Percentiles rank a stretch among this genome's conserved stretches.
Conservation (phyloP, 2,113 vertebrate genomes). For the Hucho hucho region DNA sequence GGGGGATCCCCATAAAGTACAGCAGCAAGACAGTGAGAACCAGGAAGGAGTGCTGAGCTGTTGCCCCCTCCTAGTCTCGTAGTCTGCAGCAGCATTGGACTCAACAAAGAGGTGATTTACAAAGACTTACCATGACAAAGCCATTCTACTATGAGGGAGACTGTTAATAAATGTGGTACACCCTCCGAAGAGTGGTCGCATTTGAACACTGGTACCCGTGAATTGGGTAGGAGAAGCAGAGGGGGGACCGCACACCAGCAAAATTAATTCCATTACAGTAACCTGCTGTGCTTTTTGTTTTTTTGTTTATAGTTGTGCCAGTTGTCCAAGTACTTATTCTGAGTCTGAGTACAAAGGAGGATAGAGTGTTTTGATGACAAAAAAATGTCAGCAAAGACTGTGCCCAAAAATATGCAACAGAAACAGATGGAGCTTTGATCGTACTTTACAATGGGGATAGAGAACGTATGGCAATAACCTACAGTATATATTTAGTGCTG, state of each 20-base stretch:
- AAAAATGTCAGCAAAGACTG: conserved; percentile 48
- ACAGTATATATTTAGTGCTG: conserved; percentile 56
- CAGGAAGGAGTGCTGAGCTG: conserved; percentile 80
- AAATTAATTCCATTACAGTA: conserved; percentile 54
- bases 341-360: conserved; percentile 53
- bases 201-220: conserved; percentile 8
- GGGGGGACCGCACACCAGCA: conserved; percentile 69
- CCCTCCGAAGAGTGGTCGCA: conserved; percentile 29
- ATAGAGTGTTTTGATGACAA: conserved; percentile 51
- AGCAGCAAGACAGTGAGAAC: conserved; percentile 81
- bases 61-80: conserved; percentile 47
- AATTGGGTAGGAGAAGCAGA: conserved; percentile 26
- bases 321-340: conserved; percentile 62
- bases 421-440: conserved; percentile 70
- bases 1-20: conserved; percentile 85
- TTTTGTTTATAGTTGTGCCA: conserved; percentile 61
- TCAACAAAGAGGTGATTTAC: conserved; percentile 50
- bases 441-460: conserved; percentile 52
- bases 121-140: conserved; percentile 51
- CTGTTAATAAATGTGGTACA: conserved; percentile 48
- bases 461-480: neutral
- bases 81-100: conserved; percentile 50
- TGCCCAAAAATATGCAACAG: conserved; percentile 68
- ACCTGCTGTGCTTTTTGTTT: conserved; percentile 49
- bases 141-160: conserved; percentile 58